Percentiles rank a stretch among this genome's conserved stretches.
Evolutionary conservation across 2,888 invertebrate species (phyloP).

Genomic region (Heliconius ethilla): DNA sequence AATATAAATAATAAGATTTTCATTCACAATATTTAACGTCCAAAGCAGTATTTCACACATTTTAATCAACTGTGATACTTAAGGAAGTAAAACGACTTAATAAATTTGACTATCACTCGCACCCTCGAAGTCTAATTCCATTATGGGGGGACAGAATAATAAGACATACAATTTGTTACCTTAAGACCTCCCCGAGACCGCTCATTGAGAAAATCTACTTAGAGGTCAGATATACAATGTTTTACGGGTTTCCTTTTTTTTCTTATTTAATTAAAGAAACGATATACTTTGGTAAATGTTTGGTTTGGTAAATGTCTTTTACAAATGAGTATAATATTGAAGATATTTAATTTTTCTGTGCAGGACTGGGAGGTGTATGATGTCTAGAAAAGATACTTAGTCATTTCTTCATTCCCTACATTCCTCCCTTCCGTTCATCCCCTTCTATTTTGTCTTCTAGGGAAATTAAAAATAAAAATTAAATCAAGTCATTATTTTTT

Average conservation of each 20-base stretch:
- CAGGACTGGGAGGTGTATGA: too few relatives aligned
- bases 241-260: constrained; percentile 28
- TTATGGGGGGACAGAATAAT: constrained; percentile 71
- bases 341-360: neutral
- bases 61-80: constrained; percentile 26
- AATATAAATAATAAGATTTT: neutral
- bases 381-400: too few relatives aligned
- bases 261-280: constrained; percentile 36
- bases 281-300: neutral
- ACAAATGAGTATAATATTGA: neutral
- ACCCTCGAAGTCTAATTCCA: constrained; percentile 57
- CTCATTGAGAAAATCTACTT: constrained; percentile 45
- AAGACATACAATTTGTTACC: constrained; percentile 73
- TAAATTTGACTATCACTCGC: constrained; percentile 34
- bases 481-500: too few relatives aligned
- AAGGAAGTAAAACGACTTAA: constrained; percentile 30
- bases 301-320: neutral
- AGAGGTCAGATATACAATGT: constrained; percentile 32
- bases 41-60: constrained; percentile 8
- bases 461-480: too few relatives aligned
- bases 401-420: too few relatives aligned
- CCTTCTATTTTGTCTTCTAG: too few relatives aligned
- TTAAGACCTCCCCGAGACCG: constrained; percentile 57
- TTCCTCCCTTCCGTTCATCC: too few relatives aligned
- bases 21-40: neutral